Percentiles rank a stretch among this genome's conserved stretches.
phyloP scores from a whole-genome alignment of 2,113 vertebrate species.

The Ceyx cyanopectus region DNA sequence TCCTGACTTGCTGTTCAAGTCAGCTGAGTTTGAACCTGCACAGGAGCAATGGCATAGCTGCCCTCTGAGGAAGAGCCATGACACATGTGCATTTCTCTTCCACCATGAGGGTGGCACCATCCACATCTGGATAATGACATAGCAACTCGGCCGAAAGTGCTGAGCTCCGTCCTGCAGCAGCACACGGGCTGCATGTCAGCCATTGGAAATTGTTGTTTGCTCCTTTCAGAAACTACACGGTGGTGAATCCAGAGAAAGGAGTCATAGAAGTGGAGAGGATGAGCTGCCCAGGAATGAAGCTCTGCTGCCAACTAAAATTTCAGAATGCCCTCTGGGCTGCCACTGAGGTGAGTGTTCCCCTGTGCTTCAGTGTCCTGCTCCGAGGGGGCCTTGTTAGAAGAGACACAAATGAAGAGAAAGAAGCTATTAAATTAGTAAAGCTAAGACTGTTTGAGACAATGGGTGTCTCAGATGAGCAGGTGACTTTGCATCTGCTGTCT shows the following conservation, averaged over 20 bases:
- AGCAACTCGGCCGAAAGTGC: neutral
- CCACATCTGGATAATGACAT: neutral
- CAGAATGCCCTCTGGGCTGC: slow-evolving; percentile 91
- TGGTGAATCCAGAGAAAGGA: slow-evolving; percentile 92
- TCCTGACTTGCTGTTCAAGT: neutral
- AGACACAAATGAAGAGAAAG: neutral
- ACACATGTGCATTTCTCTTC: neutral
- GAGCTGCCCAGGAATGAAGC: slow-evolving; percentile 86
- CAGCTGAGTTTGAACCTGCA: neutral
- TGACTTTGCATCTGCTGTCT: neutral
- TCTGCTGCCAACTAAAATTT: slow-evolving; percentile 92
- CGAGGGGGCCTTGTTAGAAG: neutral
- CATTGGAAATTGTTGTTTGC: neutral
- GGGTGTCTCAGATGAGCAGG: neutral
- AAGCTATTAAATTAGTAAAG: slow-evolving; percentile 16
- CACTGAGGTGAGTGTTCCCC: slow-evolving; percentile 82
- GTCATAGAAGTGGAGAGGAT: slow-evolving; percentile 90
- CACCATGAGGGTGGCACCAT: neutral
- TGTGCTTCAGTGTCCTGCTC: neutral
- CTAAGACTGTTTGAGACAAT: neutral
- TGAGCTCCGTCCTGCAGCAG: accelerated
- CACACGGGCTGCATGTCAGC: neutral
- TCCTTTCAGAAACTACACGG: slow-evolving; percentile 88
- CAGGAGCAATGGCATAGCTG: neutral
- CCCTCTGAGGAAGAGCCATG: neutral